Evolutionary conservation across 2,797 vertebrate species (phyloP).

Genomic region (Amniataba percoides): DNA sequence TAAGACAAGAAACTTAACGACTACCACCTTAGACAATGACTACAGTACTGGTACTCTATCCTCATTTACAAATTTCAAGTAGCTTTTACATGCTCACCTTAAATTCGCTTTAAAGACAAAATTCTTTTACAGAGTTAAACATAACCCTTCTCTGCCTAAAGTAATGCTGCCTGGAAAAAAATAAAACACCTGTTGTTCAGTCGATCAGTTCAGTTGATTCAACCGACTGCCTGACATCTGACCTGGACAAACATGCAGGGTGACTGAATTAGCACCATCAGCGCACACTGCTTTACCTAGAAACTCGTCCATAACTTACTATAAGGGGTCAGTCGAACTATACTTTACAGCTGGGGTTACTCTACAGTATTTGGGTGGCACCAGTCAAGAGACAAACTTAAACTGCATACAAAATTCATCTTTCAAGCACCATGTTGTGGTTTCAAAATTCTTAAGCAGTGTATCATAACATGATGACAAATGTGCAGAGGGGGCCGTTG

Average conservation of each 20-base stretch:
- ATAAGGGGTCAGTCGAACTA: background rate
- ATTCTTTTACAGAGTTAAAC: background rate
- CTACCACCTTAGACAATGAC: background rate
- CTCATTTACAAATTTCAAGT: background rate
- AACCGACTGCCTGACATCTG: background rate
- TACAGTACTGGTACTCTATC: background rate
- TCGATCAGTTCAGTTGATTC: background rate
- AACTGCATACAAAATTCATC: too few relatives aligned
- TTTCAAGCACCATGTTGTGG: background rate
- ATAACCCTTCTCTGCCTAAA: background rate
- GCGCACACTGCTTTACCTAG: background rate
- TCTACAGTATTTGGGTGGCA: background rate
- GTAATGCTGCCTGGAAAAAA: background rate
- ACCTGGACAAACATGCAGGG: slow-evolving; percentile 32
- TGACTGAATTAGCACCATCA: slow-evolving; percentile 28
- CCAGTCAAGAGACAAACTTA: background rate
- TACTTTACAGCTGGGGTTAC: background rate
- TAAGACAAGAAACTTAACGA: background rate
- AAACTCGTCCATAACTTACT: background rate
- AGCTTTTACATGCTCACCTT: background rate
- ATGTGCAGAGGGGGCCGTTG: background rate
- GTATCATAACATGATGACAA: background rate
- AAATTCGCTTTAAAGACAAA: too few relatives aligned
- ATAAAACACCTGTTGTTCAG: slow-evolving; percentile 7
- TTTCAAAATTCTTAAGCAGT: background rate